These are phyloP conservation scores for Gymnocypris eckloni DNA, from an alignment of 2,797 vertebrate genomes.

Conservation along the genomic window DNA sequence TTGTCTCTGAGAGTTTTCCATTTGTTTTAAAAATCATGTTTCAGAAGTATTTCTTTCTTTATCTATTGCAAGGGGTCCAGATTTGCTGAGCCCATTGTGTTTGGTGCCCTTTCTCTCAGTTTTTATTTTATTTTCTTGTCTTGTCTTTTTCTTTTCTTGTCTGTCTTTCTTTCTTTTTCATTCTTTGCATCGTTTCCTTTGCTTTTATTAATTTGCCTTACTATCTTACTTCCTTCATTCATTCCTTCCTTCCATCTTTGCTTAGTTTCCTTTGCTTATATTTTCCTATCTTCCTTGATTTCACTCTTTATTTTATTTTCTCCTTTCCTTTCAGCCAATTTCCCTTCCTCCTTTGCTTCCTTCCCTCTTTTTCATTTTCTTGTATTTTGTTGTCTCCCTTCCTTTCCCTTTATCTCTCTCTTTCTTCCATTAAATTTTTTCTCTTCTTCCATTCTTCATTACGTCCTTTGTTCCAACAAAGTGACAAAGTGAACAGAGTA, in stretches of 20 bases:
- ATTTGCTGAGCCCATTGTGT: conserved; percentile 71
- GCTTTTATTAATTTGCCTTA: no score
- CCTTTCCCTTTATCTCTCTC: background rate
- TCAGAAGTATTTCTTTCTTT: conserved; percentile 58
- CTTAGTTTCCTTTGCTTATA: no score
- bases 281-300: background rate
- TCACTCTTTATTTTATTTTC: background rate
- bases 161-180: conserved; percentile 6
- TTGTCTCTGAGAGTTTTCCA: conserved; percentile 20
- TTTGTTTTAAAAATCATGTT: conserved; percentile 57
- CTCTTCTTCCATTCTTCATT: background rate
- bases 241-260: no score
- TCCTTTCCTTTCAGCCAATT: no score
- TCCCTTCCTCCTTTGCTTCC: no score
- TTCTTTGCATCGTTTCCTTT: background rate
- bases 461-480: conserved; percentile 2
- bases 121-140: background rate
- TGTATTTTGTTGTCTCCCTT: no score
- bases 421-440: background rate
- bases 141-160: conserved; percentile 25
- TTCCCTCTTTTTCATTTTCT: no score
- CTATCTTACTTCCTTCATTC: no score
- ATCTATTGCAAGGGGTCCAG: conserved; percentile 66
- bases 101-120: conserved; percentile 69
- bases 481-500: conserved; percentile 10